phyloP scores from a whole-genome alignment of 2,797 vertebrate genomes.

The Tokudaia tokunoshimensis region DNA sequence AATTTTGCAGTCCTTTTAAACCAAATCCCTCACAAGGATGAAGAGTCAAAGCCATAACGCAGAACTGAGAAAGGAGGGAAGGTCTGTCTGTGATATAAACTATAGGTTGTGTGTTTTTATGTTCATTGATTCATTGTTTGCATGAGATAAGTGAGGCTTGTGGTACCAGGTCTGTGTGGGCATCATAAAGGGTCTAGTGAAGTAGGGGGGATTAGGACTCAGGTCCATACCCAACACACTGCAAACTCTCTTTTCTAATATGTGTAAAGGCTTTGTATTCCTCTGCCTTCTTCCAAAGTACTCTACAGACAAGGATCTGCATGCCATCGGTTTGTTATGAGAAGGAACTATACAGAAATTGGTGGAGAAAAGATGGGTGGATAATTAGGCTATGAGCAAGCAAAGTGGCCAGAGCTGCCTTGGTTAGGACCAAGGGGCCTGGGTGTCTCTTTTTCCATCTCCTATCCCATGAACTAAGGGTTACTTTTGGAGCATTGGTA shows the following conservation, averaged over 20 bases:
- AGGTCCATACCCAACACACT: neutral
- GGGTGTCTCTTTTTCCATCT: neutral
- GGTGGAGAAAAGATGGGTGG: neutral
- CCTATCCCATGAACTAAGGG: neutral
- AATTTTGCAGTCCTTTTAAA: neutral
- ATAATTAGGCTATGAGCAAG: neutral
- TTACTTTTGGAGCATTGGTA: neutral
- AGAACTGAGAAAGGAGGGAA: neutral
- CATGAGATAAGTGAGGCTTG: neutral
- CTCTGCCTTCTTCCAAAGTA: neutral
- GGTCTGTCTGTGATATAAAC: neutral
- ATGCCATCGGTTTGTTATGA: neutral
- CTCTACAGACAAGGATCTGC: neutral
- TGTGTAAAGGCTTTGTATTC: neutral
- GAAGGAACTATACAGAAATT: neutral
- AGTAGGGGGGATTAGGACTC: neutral
- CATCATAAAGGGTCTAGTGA: neutral
- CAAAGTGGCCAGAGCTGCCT: neutral
- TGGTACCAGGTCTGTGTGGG: neutral
- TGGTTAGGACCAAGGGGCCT: neutral
- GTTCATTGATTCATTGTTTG: neutral
- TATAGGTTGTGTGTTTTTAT: neutral
- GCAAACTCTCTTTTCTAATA: neutral
- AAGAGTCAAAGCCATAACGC: neutral
- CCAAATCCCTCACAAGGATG: neutral